These are phyloP conservation scores for Brachyalestes nurse DNA, from an alignment of 2,797 vertebrate species.

Conservation along the genomic window DNA sequence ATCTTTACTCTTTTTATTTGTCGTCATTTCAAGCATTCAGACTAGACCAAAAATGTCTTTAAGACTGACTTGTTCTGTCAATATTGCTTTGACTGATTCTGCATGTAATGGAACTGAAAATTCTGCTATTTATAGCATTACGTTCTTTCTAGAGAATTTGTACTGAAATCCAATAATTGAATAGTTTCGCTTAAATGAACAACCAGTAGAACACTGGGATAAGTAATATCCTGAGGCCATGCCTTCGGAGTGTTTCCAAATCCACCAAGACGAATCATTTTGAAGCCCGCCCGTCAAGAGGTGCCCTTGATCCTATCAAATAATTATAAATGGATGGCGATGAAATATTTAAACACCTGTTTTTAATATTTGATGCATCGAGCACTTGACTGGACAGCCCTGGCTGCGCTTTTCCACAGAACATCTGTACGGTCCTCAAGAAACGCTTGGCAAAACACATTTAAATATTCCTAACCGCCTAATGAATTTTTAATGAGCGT, in stretches of 20 bases:
- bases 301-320: conserved; percentile 58
- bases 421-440: conserved; percentile 13
- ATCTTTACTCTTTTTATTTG: too few relatives aligned
- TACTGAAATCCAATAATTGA: too few relatives aligned
- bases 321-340: conserved; percentile 58
- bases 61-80: too few relatives aligned
- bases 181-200: not conserved
- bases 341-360: conserved; percentile 68
- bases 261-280: conserved; percentile 46
- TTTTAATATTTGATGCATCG: conserved; percentile 67
- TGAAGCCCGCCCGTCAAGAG: conserved; percentile 56
- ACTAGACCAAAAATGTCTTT: too few relatives aligned
- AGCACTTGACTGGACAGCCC: conserved; percentile 47
- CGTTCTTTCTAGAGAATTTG: too few relatives aligned
- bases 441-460: conserved; percentile 26
- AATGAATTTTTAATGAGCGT: conserved; percentile 29
- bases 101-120: too few relatives aligned
- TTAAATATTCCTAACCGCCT: conserved; percentile 17
- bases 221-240: not conserved
- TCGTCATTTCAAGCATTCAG: too few relatives aligned
- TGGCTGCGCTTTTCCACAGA: conserved; percentile 24
- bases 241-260: conserved; percentile 12
- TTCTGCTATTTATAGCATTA: too few relatives aligned
- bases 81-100: too few relatives aligned
- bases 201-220: not conserved